Conservation (phyloP, 2,888 invertebrate genomes). For the Belgica antarctica region DNA sequence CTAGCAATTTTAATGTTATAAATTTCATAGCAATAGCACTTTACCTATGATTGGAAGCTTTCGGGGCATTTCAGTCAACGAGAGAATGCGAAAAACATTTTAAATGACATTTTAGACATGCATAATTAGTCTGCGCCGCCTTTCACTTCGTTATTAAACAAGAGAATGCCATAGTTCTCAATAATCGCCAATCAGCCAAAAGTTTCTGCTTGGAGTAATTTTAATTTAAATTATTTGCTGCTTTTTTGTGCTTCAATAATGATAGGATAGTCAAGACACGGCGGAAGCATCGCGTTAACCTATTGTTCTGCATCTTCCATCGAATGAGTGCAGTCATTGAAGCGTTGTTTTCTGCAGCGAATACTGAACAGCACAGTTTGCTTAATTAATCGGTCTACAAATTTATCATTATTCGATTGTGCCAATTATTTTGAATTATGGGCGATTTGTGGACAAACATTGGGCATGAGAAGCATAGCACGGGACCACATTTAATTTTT, state of each 20-base stretch:
- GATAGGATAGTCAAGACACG: background rate
- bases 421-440: background rate
- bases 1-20: too few species aligned
- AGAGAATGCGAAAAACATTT: too few species aligned
- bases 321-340: background rate
- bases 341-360: background rate
- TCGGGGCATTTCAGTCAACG: too few species aligned
- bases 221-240: background rate
- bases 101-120: too few species aligned
- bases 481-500: background rate
- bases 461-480: background rate
- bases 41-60: too few species aligned
- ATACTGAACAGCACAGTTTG: background rate
- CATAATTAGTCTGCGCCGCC: background rate
- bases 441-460: background rate
- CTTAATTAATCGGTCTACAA: constrained; percentile 4
- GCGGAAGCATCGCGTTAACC: constrained; percentile 1
- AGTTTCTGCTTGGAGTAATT: background rate
- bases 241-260: background rate
- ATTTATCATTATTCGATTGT: constrained; percentile 7
- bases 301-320: background rate
- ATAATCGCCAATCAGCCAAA: constrained; percentile 1
- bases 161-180: background rate
- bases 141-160: background rate
- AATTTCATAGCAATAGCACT: too few species aligned